Conservation (phyloP, 2,888 invertebrate genomes). For the Drosophila mayaguana region DNA sequence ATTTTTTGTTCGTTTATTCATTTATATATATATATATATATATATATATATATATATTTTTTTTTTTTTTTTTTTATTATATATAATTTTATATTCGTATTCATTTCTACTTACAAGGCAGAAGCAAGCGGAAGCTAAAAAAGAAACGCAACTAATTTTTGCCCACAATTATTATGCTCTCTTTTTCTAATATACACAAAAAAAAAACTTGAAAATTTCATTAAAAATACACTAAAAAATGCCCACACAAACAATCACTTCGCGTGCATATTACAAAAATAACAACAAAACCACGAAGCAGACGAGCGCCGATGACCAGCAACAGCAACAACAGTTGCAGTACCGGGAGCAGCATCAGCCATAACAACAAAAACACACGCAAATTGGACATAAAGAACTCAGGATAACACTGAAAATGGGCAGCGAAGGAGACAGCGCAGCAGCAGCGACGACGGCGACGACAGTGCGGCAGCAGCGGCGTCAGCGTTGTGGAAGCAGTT, state of each 20-base stretch:
- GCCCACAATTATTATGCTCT: constrained; percentile 51
- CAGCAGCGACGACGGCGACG: constrained; percentile 8
- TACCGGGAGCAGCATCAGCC: constrained; percentile 5
- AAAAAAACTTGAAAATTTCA: constrained; percentile 10
- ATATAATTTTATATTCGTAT: not conserved
- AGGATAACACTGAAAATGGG: constrained; percentile 39
- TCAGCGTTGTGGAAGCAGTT: constrained; percentile 3
- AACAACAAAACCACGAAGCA: constrained; percentile 41
- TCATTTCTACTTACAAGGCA: constrained; percentile 16
- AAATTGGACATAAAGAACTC: constrained; percentile 42
- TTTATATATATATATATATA: too few species aligned
- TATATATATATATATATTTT: too few species aligned
- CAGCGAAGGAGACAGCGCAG: constrained; percentile 7
- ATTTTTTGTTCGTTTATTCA: constrained; percentile 21
- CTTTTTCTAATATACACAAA: constrained; percentile 33
- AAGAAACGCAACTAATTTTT: constrained; percentile 43
- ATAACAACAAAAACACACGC: constrained; percentile 27
- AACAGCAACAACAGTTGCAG: constrained; percentile 57
- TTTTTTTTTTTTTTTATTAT: constrained; percentile 6
- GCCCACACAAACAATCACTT: constrained; percentile 1
- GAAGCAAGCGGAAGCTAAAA: constrained; percentile 17
- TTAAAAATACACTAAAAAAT: constrained; percentile 1
- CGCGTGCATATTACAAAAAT: constrained; percentile 7
- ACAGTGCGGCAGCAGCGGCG: too few species aligned
- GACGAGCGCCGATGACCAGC: constrained; percentile 86